These are phyloP conservation scores for Dascyllus trimaculatus DNA, from an alignment of 2,113 vertebrate genomes.

Conservation along the genomic window DNA sequence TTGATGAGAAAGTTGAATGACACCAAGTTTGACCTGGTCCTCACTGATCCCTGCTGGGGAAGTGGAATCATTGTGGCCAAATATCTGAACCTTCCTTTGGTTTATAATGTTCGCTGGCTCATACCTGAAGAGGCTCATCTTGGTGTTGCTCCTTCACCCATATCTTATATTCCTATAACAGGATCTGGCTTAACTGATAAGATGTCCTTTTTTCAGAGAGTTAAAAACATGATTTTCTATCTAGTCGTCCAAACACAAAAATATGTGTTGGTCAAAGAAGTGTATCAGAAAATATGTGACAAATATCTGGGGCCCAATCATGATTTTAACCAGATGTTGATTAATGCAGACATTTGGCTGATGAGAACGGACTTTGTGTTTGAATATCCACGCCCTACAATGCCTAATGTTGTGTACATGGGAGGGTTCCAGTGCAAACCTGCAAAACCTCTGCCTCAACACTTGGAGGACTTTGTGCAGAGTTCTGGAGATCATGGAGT, in stretches of 20 bases:
- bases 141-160: conserved; percentile 74
- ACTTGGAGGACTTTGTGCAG: conserved; percentile 81
- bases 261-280: not conserved
- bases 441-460: conserved; percentile 70
- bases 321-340: conserved; percentile 67
- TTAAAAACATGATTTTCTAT: conserved; percentile 66
- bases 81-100: conserved; percentile 79
- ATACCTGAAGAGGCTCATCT: conserved; percentile 67
- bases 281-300: conserved; percentile 56
- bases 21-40: conserved; percentile 70
- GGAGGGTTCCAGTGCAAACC: conserved; percentile 84
- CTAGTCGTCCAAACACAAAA: not conserved
- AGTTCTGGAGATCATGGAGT: conserved; percentile 81
- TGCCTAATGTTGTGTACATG: conserved; percentile 84
- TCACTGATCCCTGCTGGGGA: conserved; percentile 75
- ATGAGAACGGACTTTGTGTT: conserved; percentile 85
- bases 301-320: conserved; percentile 71
- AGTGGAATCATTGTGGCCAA: conserved; percentile 73
- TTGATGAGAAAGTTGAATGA: conserved; percentile 56
- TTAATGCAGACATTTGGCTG: conserved; percentile 82
- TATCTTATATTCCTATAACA: conserved; percentile 77
- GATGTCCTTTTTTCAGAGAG: conserved; percentile 83
- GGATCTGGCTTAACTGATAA: conserved; percentile 69
- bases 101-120: conserved; percentile 80
- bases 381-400: conserved; percentile 83